A percentile compares a stretch with the other conserved stretches of the same genome.
phyloP scores from a whole-genome alignment of 2,888 invertebrate species.

The Patella caerulea region DNA sequence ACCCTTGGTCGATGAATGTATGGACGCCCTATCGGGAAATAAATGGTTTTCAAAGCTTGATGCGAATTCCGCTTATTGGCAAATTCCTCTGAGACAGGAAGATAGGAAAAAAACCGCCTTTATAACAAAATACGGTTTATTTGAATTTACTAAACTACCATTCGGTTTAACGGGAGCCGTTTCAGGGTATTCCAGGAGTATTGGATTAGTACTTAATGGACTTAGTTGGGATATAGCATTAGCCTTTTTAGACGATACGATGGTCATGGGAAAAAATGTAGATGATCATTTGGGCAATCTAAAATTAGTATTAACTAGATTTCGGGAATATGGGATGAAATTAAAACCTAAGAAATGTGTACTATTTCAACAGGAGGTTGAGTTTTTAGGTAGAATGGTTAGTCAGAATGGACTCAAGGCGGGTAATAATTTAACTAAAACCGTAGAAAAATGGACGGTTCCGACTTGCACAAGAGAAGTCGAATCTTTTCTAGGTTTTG shows the following conservation, averaged over 20 bases:
- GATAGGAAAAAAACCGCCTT: constrained; percentile 20
- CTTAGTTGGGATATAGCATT: constrained; percentile 15
- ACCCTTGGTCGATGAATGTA: constrained; percentile 11
- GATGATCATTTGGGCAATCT: constrained; percentile 18
- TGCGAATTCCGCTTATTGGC: constrained; percentile 16
- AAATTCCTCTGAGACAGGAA: not conserved
- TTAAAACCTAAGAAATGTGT: not conserved
- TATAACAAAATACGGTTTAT: constrained; percentile 17
- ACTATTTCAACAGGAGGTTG: not conserved
- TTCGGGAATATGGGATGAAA: constrained; percentile 4
- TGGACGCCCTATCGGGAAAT: constrained; percentile 16
- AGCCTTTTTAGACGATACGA: constrained; percentile 14
- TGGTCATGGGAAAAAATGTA: constrained; percentile 1
- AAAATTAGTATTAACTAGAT: not conserved
- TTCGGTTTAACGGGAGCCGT: not conserved
- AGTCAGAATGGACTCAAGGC: not conserved
- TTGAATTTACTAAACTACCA: not conserved
- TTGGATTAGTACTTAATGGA: not conserved
- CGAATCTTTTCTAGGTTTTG: too few relatives aligned
- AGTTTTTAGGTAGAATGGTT: constrained; percentile 9
- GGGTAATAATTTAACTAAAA: too few relatives aligned
- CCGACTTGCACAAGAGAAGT: too few relatives aligned
- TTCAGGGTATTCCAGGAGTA: not conserved
- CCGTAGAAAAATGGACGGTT: too few relatives aligned
- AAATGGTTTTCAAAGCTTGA: constrained; percentile 14